Evolutionary conservation across 2,888 invertebrate species (phyloP).

Genomic region (Ephialtes manifestator): DNA sequence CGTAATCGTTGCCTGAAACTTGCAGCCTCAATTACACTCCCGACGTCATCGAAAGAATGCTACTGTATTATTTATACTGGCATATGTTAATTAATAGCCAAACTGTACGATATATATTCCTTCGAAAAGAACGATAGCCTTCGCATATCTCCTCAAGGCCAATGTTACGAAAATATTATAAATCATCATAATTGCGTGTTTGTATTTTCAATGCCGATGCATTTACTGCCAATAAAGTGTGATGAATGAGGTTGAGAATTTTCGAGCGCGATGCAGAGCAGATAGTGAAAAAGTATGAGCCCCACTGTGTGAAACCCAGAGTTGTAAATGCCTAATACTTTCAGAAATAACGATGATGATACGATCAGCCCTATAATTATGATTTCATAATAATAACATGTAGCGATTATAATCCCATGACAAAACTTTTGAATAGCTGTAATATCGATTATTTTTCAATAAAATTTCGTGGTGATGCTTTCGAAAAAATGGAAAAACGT

Average conservation of each 20-base stretch:
- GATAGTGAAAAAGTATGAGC: no score
- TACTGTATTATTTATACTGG: not conserved
- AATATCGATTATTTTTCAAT: no score
- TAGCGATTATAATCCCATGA: no score
- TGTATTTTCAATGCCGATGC: not conserved
- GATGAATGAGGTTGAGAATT: not conserved
- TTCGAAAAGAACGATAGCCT: not conserved
- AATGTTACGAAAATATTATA: constrained; percentile 26
- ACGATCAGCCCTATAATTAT: no score
- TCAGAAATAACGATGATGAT: no score
- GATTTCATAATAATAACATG: no score
- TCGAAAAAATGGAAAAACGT: no score
- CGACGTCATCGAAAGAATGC: not conserved
- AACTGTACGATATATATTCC: not conserved
- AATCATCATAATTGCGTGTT: constrained; percentile 13
- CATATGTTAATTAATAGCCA: not conserved
- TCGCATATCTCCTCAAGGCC: constrained; percentile 17
- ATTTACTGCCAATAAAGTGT: not conserved
- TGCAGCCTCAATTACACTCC: not conserved
- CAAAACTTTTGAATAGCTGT: no score
- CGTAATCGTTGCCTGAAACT: not conserved
- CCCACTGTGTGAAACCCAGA: no score
- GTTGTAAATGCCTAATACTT: no score
- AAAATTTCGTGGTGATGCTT: no score
- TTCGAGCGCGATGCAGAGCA: no score